Conservation (phyloP, 2,797 vertebrate species). For the Bovichtus diacanthus region DNA sequence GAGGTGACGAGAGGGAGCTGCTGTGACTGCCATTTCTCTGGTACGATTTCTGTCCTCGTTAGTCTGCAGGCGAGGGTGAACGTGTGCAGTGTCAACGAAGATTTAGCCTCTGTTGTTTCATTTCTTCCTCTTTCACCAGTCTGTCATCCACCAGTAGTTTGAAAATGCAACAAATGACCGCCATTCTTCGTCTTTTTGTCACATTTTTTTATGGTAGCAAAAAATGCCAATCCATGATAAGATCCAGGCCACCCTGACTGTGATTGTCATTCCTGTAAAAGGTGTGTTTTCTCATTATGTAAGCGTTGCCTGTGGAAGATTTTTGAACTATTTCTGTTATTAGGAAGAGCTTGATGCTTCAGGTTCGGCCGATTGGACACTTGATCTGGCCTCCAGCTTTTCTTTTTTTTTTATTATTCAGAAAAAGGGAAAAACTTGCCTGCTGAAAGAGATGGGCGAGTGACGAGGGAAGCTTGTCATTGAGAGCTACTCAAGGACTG, state of each 20-base stretch:
- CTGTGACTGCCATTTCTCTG: constrained; percentile 27
- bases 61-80: constrained; percentile 10
- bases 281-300: constrained; percentile 6
- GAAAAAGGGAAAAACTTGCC: not conserved
- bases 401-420: not conserved
- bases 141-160: constrained; percentile 1
- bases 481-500: constrained; percentile 15
- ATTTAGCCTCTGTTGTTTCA: constrained; percentile 11
- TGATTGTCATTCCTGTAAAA: constrained; percentile 75
- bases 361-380: constrained; percentile 15
- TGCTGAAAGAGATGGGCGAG: constrained; percentile 15
- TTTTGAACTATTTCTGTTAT: constrained; percentile 19
- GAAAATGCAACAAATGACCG: not conserved
- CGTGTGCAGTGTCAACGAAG: not conserved
- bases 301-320: constrained; percentile 18
- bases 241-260: constrained; percentile 60
- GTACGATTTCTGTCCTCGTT: constrained; percentile 35
- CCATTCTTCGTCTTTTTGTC: constrained; percentile 1
- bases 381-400: constrained; percentile 16
- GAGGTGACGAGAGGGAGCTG: constrained; percentile 32
- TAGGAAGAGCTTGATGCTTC: constrained; percentile 22
- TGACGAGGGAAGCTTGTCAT: constrained; percentile 16
- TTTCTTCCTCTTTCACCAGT: constrained; percentile 3
- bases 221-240: constrained; percentile 28
- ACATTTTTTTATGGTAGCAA: constrained; percentile 13